Conservation (phyloP, 2,113 vertebrate genomes). For the Cottus gobio region DNA sequence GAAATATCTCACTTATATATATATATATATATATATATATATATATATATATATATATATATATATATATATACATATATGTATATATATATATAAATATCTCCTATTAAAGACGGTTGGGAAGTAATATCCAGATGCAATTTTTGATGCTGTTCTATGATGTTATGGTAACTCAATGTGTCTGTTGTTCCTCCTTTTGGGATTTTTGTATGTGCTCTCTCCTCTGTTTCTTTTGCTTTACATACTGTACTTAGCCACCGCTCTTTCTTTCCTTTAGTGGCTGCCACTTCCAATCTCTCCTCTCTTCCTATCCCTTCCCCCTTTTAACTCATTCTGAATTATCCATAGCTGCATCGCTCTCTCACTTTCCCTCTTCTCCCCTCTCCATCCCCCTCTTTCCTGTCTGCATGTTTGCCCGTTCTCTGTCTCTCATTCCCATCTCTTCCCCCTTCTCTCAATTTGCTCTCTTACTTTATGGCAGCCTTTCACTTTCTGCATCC, state of each 20-base stretch:
- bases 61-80: too few relatives aligned
- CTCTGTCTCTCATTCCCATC: conserved; percentile 50
- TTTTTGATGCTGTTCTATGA: conserved; percentile 21
- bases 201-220: conserved; percentile 35
- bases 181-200: conserved; percentile 46
- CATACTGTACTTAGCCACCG: conserved; percentile 57
- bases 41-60: too few relatives aligned
- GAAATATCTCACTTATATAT: too few relatives aligned
- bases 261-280: conserved; percentile 71
- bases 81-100: too few relatives aligned
- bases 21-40: too few relatives aligned
- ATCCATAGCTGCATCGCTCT: conserved; percentile 75
- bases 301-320: conserved; percentile 69
- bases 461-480: conserved; percentile 71
- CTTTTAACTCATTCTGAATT: conserved; percentile 82
- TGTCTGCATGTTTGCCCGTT: conserved; percentile 51
- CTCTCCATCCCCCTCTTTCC: conserved; percentile 59
- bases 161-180: conserved; percentile 50
- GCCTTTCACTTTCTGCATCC: conserved; percentile 70
- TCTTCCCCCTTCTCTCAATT: conserved; percentile 62
- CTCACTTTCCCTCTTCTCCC: conserved; percentile 49
- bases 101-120: conserved; percentile 9
- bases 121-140: background rate
- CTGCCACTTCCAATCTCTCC: conserved; percentile 75
- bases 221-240: conserved; percentile 56